Base-by-base conservation (phyloP, 2,888 invertebrate species). In the Venusia cambrica region DNA sequence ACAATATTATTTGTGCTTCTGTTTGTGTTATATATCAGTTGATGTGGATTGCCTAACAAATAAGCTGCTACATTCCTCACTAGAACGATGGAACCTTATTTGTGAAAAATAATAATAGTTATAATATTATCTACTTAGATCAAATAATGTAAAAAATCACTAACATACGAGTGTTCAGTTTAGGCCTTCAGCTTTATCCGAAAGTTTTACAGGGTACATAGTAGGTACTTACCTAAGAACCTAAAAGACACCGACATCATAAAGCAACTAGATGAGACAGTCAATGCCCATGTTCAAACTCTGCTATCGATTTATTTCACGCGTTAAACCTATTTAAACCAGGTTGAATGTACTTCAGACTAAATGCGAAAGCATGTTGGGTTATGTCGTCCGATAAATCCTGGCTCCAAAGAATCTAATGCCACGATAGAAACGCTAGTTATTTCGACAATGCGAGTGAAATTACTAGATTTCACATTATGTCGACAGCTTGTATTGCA, bases 341-440 rank as follows among this genome's bases (percentile, higher is more conserved):
- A 20, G 29, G 25, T 18, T n/a, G 12, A 30, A 16, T n/a, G 24
- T 25, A 28, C 13, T 15, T 9, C 28, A 29, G 31, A 31, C 31
- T 35, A 40, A 40, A 40, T 24, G 40, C 35, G 12, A 35, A 35
- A 40, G 27, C 40, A 27, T 40, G 40, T 40, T 28, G 21, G 21
- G 13, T 16, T 26, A 19, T 32, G 35, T 40, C 24, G 40, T 24
- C 10, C 40, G 24, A 40, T 40, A 40, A 40, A 40, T 40, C 22
- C 27, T 9, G 15, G 14, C 19, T 18, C 15, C 19, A 19, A 18
- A 28, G 30, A 26, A 19, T 22, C 17, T 35, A 24, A 16, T 20
- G 14, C 14, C 14, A 10, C 18, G 14, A 12, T 31, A 29, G 19
- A 15, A 28, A 19, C 25, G 38, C 33, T 26, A 6, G 36, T 25